Evolutionary conservation across 2,797 vertebrate genomes (phyloP).

Genomic region (Sebastes goodei): DNA sequence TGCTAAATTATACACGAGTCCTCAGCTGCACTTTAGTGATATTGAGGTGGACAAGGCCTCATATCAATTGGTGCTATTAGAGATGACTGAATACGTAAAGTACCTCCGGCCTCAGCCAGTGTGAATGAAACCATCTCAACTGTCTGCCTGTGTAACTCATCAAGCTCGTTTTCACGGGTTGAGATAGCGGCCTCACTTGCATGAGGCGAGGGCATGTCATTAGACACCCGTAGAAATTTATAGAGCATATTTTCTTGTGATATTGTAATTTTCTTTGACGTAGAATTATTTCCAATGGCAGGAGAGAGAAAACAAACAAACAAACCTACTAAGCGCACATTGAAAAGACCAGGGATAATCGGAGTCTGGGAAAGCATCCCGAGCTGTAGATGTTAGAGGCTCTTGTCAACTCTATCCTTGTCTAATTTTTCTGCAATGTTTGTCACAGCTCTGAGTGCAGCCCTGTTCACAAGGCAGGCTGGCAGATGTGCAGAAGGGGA

Average conservation of each 20-base stretch:
- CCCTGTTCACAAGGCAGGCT: slow-evolving; percentile 47
- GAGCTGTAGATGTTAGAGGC: slow-evolving; percentile 47
- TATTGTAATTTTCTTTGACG: slow-evolving; percentile 60
- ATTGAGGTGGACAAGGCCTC: slow-evolving; percentile 58
- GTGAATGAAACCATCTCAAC: slow-evolving; percentile 39
- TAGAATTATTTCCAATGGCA: slow-evolving; percentile 35
- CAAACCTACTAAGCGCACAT: not conserved
- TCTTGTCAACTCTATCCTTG: slow-evolving; percentile 61
- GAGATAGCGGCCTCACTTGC: slow-evolving; percentile 10
- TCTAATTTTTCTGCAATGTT: slow-evolving; percentile 61
- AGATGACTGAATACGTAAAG: slow-evolving; percentile 50
- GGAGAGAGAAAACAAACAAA: not conserved
- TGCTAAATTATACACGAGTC: slow-evolving; percentile 48
- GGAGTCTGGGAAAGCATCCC: slow-evolving; percentile 61
- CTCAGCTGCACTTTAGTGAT: slow-evolving; percentile 40
- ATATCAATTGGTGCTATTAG: slow-evolving; percentile 56
- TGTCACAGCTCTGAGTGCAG: slow-evolving; percentile 62
- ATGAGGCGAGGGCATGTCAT: slow-evolving; percentile 33
- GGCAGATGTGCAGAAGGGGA: slow-evolving; percentile 57
- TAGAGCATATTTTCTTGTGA: slow-evolving; percentile 38
- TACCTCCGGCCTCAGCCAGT: slow-evolving; percentile 28
- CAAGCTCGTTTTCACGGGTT: slow-evolving; percentile 19
- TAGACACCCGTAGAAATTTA: slow-evolving; percentile 52
- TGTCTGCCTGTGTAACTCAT: slow-evolving; percentile 40
- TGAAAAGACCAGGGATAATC: slow-evolving; percentile 57